These are phyloP conservation scores for Botia almorhae DNA, from an alignment of 2,797 vertebrate species.

Conservation along the genomic window DNA sequence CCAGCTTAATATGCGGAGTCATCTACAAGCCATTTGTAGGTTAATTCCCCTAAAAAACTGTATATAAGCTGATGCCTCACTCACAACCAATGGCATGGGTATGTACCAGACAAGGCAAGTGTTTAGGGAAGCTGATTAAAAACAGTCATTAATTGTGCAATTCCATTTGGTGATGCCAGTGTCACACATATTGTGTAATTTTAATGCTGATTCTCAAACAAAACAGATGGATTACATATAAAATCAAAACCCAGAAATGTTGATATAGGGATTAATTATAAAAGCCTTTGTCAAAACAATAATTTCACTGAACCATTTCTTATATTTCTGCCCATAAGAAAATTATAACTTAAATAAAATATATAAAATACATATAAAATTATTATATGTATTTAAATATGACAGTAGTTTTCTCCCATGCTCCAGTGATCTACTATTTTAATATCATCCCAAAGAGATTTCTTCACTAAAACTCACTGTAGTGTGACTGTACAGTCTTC, in stretches of 20 bases:
- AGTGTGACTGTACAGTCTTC: slow-evolving; percentile 64
- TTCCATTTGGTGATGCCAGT: background rate
- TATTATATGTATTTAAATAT: slow-evolving; percentile 64
- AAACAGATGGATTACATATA: background rate
- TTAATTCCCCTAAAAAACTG: too few relatives aligned
- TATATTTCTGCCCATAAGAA: slow-evolving; percentile 7
- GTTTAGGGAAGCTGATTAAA: too few relatives aligned
- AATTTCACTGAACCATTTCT: slow-evolving; percentile 2
- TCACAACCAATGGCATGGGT: too few relatives aligned
- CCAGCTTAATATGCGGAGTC: too few relatives aligned
- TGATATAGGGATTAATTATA: background rate
- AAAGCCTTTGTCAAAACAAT: background rate
- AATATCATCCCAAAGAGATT: slow-evolving; percentile 74
- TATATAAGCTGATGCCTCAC: too few relatives aligned
- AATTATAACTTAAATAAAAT: background rate
- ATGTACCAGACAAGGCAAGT: too few relatives aligned
- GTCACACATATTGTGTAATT: background rate
- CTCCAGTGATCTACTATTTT: slow-evolving; percentile 73
- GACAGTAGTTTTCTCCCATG: slow-evolving; percentile 43
- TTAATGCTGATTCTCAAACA: background rate
- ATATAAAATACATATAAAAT: slow-evolving; percentile 15
- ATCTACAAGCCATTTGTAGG: too few relatives aligned
- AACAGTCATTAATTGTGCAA: too few relatives aligned
- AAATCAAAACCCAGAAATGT: background rate
- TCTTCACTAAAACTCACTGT: slow-evolving; percentile 60